Evolutionary conservation across 2,797 vertebrate species (phyloP).

Genomic region (Tachyglossus aculeatus): DNA sequence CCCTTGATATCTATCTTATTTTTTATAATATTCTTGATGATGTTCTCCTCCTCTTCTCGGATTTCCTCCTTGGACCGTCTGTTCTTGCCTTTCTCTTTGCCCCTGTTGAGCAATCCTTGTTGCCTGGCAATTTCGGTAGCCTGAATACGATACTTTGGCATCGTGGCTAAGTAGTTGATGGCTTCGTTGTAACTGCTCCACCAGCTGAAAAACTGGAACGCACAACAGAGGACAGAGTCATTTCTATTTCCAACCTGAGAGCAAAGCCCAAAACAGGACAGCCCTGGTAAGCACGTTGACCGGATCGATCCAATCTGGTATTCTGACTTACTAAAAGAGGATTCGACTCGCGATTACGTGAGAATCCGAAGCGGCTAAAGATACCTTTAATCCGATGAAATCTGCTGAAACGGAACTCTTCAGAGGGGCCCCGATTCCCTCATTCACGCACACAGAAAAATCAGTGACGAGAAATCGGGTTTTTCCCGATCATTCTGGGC

Average conservation of each 20-base stretch:
- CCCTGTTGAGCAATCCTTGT: slow-evolving; percentile 89
- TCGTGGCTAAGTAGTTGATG: slow-evolving; percentile 91
- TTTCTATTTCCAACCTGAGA: slow-evolving; percentile 3
- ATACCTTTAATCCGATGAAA: too few species aligned
- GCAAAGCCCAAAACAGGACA: not conserved
- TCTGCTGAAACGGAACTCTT: too few species aligned
- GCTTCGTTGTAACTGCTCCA: slow-evolving; percentile 97
- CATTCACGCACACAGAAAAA: too few species aligned
- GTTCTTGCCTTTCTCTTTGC: slow-evolving; percentile 93
- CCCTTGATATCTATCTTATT: slow-evolving; percentile 98
- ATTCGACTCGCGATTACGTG: too few species aligned
- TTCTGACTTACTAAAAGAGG: too few species aligned
- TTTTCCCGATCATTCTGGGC: too few species aligned
- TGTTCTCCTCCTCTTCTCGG: slow-evolving; percentile 92
- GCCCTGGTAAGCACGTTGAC: not conserved
- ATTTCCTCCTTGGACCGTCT: slow-evolving; percentile 93
- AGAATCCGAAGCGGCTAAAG: too few species aligned
- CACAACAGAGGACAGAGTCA: slow-evolving; percentile 36
- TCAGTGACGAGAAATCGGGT: too few species aligned
- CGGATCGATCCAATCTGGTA: not conserved
- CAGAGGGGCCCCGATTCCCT: too few species aligned
- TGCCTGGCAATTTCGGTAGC: slow-evolving; percentile 92
- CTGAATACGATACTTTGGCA: slow-evolving; percentile 95
- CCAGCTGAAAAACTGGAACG: slow-evolving; percentile 94
- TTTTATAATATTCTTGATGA: slow-evolving; percentile 95